Evolutionary conservation across 2,888 invertebrate genomes (phyloP).

Genomic region (Antheraea assamensis): DNA sequence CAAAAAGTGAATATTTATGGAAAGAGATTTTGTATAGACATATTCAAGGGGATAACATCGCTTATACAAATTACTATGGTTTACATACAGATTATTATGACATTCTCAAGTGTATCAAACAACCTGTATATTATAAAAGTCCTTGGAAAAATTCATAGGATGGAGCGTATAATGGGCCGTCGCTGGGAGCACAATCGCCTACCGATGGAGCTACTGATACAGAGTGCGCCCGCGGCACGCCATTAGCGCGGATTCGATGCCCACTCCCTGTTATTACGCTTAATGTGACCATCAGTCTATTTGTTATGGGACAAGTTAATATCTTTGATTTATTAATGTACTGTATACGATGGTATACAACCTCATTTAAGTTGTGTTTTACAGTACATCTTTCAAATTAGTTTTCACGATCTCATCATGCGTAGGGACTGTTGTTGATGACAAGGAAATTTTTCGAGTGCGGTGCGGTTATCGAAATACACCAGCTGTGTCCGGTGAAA

Average conservation of each 20-base stretch:
- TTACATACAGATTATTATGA: background rate
- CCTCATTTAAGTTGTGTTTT: background rate
- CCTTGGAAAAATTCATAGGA: conserved; percentile 35
- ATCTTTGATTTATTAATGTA: background rate
- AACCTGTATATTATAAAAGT: conserved; percentile 19
- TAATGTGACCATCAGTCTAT: conserved; percentile 42
- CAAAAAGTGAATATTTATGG: too few species aligned
- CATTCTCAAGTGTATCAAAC: conserved; percentile 10
- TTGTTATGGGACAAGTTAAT: conserved; percentile 26
- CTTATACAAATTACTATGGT: background rate
- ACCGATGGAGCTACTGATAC: conserved; percentile 60
- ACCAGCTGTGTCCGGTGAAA: too few species aligned
- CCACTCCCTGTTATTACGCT: conserved; percentile 60
- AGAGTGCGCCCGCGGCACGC: conserved; percentile 61
- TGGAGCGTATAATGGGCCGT: conserved; percentile 46
- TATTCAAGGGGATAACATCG: too few species aligned
- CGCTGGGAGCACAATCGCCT: conserved; percentile 41
- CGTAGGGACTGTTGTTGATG: too few species aligned
- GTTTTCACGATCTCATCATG: too few species aligned
- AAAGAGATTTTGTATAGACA: too few species aligned
- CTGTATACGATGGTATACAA: background rate
- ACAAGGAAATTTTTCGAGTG: too few species aligned
- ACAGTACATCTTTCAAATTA: background rate
- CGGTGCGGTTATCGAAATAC: too few species aligned
- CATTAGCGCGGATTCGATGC: conserved; percentile 66